Evolutionary conservation across 2,888 invertebrate genomes (phyloP), one percentile per base, ranked within the genome.

Genomic region (Barypeithes pellucidus): DNA sequence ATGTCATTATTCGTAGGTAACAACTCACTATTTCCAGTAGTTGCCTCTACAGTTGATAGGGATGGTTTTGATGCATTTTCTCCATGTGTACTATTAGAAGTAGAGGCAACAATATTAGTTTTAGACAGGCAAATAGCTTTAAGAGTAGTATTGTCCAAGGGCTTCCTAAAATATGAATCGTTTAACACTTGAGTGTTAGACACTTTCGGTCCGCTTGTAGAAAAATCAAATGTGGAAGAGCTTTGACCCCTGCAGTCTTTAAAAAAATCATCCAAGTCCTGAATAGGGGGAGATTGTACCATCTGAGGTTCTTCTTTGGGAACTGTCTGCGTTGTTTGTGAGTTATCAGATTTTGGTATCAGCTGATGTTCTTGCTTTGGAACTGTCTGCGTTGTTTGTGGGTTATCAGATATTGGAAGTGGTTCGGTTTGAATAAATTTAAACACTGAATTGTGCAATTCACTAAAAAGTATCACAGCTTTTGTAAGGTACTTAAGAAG

Each of bases 401-500:
- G 2, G 12, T 29, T 12, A 11, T 45, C 24, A 24, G 14, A n/a
- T 62, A 29, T 18, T 47, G 59, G 60, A 1, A 43, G 12, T 2
- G 43, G 29, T 12, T 57, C 47, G 20, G 18, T 57, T 57, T 74
- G 67, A 24, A 66, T 20, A 36, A 20, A 61, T 45, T 74, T 54
- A 36, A 70, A 43, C n/a, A 61, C 54, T 9, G 62, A 45, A 47
- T 62, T 39, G 20, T 74, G 67, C 0, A 70, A 36, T 29, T 66
- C 62, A 3, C 22, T 61, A 57, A 66, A 62, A n/a, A 70, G 18
- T 1, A 41, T 20, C 12, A 62, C 4, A 18, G 41, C 22, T 41
- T 74, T 66, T 14, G 70, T 54, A 0, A 70, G 36, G 39, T 70
- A 70, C 1, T 3, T 61, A n/a, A 67, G 14, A 14, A 74, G 5